Conservation (phyloP, 1,140 invertebrate species). For the Spodoptera litura region DNA sequence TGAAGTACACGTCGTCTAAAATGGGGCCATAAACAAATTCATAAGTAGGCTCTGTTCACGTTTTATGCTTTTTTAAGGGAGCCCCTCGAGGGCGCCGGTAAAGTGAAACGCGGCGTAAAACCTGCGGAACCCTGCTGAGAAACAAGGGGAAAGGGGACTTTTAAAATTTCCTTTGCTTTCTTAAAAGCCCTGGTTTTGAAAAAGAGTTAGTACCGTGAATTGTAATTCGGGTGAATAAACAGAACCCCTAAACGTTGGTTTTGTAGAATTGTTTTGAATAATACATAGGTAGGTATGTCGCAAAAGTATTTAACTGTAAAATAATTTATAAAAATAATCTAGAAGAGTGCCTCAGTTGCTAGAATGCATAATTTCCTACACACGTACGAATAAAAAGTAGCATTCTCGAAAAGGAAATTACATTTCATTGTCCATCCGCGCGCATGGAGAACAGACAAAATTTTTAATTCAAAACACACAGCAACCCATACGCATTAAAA, state of each 20-base stretch:
- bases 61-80: constrained; percentile 84
- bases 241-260: background rate
- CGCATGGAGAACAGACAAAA: constrained; percentile 65
- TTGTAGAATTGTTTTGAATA: background rate
- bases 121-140: constrained; percentile 68
- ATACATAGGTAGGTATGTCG: background rate
- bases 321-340: constrained; percentile 8
- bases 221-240: constrained; percentile 5
- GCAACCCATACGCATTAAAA: constrained; percentile 84
- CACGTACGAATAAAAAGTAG: constrained; percentile 37
- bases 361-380: constrained; percentile 26
- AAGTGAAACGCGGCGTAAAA: constrained; percentile 81
- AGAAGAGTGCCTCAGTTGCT: background rate
- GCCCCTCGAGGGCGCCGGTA: constrained; percentile 67
- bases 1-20: constrained; percentile 65
- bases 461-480: constrained; percentile 83
- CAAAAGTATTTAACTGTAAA: background rate
- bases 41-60: constrained; percentile 79
- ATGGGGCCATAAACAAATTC: constrained; percentile 84
- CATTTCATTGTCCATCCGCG: constrained; percentile 79
- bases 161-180: constrained; percentile 33
- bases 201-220: constrained; percentile 35
- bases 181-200: constrained; percentile 31
- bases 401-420: constrained; percentile 77
- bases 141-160: constrained; percentile 66